Evolutionary conservation across 2,888 invertebrate genomes (phyloP).

Genomic region (Agrochola circellaris): DNA sequence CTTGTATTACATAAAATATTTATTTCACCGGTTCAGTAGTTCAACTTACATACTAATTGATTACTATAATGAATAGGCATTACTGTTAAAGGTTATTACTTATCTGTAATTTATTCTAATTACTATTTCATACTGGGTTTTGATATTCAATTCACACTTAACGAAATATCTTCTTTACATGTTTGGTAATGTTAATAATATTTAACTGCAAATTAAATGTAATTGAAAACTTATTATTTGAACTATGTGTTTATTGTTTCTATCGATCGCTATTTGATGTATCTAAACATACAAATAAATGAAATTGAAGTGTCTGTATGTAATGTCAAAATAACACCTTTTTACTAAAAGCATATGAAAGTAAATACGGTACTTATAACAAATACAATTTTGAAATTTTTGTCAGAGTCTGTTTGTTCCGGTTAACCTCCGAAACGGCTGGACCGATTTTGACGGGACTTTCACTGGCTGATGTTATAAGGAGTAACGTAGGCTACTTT

Average conservation of each 20-base stretch:
- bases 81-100: conserved; percentile 12
- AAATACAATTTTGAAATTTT: too few species aligned
- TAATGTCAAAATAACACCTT: too few species aligned
- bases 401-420: too few species aligned
- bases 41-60: conserved; percentile 12
- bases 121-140: background rate
- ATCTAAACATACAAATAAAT: background rate
- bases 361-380: too few species aligned
- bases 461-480: too few species aligned
- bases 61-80: background rate
- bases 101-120: conserved; percentile 20
- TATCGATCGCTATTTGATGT: background rate
- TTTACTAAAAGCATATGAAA: too few species aligned
- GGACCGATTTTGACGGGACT: too few species aligned
- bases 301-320: too few species aligned
- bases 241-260: background rate
- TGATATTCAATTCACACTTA: conserved; percentile 2
- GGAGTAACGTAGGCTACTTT: too few species aligned
- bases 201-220: background rate
- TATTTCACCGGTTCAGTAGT: conserved; percentile 30
- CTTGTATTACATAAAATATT: conserved; percentile 32
- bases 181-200: background rate
- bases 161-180: background rate
- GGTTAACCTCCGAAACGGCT: too few species aligned
- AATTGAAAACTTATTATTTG: background rate